Conservation (phyloP, 2,113 vertebrate species). For the Tringa solitaria region DNA sequence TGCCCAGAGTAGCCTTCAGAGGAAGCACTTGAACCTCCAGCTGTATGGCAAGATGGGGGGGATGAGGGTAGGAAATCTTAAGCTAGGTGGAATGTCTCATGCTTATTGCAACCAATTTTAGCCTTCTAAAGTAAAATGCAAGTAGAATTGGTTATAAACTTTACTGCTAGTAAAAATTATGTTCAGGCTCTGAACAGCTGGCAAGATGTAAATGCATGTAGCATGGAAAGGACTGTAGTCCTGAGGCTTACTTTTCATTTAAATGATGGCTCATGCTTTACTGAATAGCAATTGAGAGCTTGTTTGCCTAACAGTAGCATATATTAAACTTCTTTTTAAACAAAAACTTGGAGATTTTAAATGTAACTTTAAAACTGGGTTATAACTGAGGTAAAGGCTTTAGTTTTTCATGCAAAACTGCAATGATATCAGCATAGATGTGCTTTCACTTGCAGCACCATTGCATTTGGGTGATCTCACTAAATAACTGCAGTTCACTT, state of each 20-base stretch:
- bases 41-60: not conserved
- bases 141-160: not conserved
- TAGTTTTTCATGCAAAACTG: not conserved
- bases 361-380: not conserved
- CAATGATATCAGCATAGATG: not conserved
- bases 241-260: not conserved
- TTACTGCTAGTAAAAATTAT: not conserved
- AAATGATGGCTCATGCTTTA: not conserved
- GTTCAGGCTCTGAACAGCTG: not conserved
- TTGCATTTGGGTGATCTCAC: not conserved
- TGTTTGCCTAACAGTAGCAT: not conserved
- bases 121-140: not conserved
- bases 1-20: not conserved
- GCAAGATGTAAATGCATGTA: not conserved
- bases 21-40: not conserved
- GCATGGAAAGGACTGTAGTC: not conserved
- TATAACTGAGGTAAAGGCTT: not conserved
- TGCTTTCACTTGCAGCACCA: not conserved
- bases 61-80: not conserved
- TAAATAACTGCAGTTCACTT: not conserved
- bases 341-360: not conserved
- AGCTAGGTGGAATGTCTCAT: not conserved
- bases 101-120: not conserved
- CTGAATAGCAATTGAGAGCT: not conserved
- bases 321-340: not conserved